phyloP scores from a whole-genome alignment of 2,888 invertebrate species.

The Mongoloraphidia duomilia region DNA sequence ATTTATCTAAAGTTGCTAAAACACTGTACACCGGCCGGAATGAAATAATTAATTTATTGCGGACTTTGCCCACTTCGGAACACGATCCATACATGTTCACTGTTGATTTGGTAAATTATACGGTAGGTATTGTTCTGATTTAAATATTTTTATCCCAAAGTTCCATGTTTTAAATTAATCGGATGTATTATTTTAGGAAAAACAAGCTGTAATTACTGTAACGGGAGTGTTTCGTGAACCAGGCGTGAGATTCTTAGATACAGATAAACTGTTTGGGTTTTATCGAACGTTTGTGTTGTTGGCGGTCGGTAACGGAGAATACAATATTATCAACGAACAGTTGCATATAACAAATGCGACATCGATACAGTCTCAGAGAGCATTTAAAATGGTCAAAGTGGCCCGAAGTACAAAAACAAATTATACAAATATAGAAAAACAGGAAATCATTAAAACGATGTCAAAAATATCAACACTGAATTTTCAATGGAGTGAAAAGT shows the following conservation, averaged over 20 bases:
- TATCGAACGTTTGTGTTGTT: slow-evolving; percentile 40
- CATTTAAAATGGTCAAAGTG: slow-evolving; percentile 18
- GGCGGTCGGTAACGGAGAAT: slow-evolving; percentile 32
- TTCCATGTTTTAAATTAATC: not conserved
- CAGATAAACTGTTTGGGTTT: slow-evolving; percentile 39
- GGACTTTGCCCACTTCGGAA: slow-evolving; percentile 39
- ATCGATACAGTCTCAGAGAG: slow-evolving; percentile 19
- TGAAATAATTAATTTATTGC: slow-evolving; percentile 33
- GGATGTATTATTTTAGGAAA: slow-evolving; percentile 23
- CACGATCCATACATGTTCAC: slow-evolving; percentile 53
- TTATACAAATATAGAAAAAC: slow-evolving; percentile 17
- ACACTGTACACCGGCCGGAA: slow-evolving; percentile 18
- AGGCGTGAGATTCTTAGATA: slow-evolving; percentile 30
- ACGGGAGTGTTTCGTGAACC: slow-evolving; percentile 51
- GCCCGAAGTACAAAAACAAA: slow-evolving; percentile 14
- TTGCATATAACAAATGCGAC: slow-evolving; percentile 42
- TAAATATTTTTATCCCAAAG: not conserved
- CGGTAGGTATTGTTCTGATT: slow-evolving; percentile 32
- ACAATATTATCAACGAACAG: slow-evolving; percentile 53
- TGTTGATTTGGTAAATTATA: slow-evolving; percentile 46
- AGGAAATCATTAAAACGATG: slow-evolving; percentile 20
- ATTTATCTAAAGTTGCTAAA: slow-evolving; percentile 23
- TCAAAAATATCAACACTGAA: slow-evolving; percentile 22
- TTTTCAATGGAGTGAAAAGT: slow-evolving; percentile 25
- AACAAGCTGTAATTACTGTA: slow-evolving; percentile 39